Evolutionary conservation across 2,888 invertebrate species (phyloP).

Genomic region (Phrixothrix hirtus): DNA sequence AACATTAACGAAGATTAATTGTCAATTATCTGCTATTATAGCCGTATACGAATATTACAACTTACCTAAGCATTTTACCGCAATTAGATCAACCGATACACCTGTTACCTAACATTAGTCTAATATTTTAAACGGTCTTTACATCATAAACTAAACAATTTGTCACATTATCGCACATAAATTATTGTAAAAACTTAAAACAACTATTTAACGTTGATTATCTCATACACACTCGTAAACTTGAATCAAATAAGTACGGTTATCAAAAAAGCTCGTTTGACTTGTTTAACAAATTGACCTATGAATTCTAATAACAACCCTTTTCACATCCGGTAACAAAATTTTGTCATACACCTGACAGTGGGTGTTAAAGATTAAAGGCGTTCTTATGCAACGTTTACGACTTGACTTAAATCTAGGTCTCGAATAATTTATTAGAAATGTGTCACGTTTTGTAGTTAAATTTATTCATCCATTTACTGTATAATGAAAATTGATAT

Average conservation of each 20-base stretch:
- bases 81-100: constrained; percentile 44
- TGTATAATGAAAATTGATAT: no score
- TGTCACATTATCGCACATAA: constrained; percentile 1
- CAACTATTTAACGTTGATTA: constrained; percentile 10
- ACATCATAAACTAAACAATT: constrained; percentile 2
- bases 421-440: no score
- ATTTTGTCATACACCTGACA: constrained; percentile 15
- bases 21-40: constrained; percentile 51
- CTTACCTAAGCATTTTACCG: constrained; percentile 45
- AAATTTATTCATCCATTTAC: no score
- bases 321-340: constrained; percentile 20
- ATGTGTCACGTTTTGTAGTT: no score
- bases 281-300: constrained; percentile 17
- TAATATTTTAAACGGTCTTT: constrained; percentile 23
- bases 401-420: no score
- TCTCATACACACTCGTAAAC: constrained; percentile 16
- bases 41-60: constrained; percentile 44
- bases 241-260: constrained; percentile 15
- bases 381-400: no score
- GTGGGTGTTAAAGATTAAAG: constrained; percentile 21
- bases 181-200: constrained; percentile 5
- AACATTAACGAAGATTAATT: constrained; percentile 46
- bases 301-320: constrained; percentile 20
- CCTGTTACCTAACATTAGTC: constrained; percentile 33
- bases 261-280: constrained; percentile 18